Conservation (phyloP, 2,113 vertebrate species). For the Microcebus jonahi region DNA sequence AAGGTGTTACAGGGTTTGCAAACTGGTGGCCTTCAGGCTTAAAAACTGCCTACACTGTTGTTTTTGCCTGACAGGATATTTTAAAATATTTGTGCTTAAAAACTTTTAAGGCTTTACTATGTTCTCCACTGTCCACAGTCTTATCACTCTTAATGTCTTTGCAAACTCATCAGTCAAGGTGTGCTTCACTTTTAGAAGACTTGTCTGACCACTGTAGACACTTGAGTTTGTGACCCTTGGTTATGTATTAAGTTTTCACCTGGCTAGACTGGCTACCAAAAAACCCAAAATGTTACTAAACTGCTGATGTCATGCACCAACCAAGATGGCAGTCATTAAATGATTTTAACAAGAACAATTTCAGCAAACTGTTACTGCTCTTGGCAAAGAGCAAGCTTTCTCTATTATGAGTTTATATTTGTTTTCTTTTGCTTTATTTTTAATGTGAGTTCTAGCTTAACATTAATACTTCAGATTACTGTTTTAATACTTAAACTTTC, state of each 20-base stretch:
- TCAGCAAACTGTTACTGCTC: not conserved
- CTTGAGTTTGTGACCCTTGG: conserved; percentile 1
- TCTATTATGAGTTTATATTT: not conserved
- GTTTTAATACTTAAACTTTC: conserved; percentile 6
- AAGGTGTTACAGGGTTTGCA: conserved; percentile 5
- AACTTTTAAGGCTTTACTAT: not conserved
- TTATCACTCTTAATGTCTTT: not conserved
- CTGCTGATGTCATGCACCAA: not conserved
- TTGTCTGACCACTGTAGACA: not conserved
- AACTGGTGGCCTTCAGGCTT: not conserved
- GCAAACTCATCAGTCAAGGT: not conserved
- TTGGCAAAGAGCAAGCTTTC: conserved; percentile 3
- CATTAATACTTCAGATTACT: conserved; percentile 17
- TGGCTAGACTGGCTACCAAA: not conserved
- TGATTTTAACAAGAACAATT: not conserved
- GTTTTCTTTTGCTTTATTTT: not conserved
- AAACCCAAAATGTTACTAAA: not conserved
- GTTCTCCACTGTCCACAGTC: not conserved
- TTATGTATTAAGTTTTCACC: not conserved
- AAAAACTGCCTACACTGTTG: not conserved
- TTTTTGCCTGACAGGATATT: not conserved
- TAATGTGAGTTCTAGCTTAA: not conserved
- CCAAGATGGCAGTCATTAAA: not conserved
- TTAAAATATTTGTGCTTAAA: conserved; percentile 32
- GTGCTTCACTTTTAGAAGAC: not conserved